A percentile compares a stretch with the other conserved stretches of the same genome.
These are phyloP conservation scores for Bradypodion ventrale DNA, from an alignment of 2,797 vertebrate genomes.

Conservation along the genomic window DNA sequence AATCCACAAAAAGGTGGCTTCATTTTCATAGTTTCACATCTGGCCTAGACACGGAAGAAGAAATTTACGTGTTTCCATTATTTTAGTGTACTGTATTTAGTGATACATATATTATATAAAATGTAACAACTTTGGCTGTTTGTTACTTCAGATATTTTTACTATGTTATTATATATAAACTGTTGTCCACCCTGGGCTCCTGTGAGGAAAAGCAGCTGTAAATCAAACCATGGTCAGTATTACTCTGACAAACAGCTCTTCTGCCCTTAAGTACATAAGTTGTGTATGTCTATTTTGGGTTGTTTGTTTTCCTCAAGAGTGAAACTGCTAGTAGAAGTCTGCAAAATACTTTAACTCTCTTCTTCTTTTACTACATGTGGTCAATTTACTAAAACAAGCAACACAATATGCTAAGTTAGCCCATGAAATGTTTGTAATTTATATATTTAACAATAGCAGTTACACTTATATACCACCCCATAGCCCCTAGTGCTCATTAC, in stretches of 20 bases:
- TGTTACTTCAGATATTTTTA: not conserved
- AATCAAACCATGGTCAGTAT: not conserved
- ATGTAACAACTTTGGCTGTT: not conserved
- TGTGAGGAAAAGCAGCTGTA: not conserved
- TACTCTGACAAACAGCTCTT: constrained; percentile 49
- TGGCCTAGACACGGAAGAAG: too few species aligned
- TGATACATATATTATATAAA: not conserved
- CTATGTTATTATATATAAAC: not conserved
- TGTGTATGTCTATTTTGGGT: constrained; percentile 32
- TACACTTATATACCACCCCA: too few species aligned
- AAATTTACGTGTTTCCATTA: not conserved
- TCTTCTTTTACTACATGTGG: not conserved
- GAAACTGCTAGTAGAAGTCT: constrained; percentile 31
- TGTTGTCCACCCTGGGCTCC: not conserved
- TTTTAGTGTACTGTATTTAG: not conserved
- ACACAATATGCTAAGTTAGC: not conserved
- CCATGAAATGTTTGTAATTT: not conserved
- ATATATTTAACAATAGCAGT: not conserved
- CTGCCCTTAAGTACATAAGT: constrained; percentile 32
- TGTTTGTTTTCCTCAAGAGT: not conserved
- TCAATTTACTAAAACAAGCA: not conserved
- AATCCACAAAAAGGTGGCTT: too few species aligned
- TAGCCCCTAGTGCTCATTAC: too few species aligned
- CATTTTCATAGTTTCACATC: too few species aligned
- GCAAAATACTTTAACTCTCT: not conserved